phyloP scores from a whole-genome alignment of 2,113 vertebrate species.

The Pluvialis apricaria region DNA sequence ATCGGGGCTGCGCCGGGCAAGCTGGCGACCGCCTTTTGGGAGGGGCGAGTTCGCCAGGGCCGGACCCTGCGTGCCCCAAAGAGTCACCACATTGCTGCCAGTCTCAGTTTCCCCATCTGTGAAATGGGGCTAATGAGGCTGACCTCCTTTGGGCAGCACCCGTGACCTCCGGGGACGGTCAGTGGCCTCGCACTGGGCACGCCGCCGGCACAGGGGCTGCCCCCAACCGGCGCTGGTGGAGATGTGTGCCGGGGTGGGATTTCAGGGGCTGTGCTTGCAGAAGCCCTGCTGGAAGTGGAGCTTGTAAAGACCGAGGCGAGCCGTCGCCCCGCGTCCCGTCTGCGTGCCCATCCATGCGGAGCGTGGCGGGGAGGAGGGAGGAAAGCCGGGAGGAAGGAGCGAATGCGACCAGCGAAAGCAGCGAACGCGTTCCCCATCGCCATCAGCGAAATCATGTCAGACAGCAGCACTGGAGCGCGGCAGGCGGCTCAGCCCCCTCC shows the following conservation, averaged over 20 bases:
- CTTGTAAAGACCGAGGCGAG: neutral
- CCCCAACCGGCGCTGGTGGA: fast-evolving
- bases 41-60: neutral
- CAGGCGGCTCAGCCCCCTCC: neutral
- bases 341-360: neutral
- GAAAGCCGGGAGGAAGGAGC: neutral
- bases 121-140: conserved; percentile 20
- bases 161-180: neutral
- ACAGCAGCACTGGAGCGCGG: conserved; percentile 7
- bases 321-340: conserved; percentile 5
- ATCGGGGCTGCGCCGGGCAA: fast-evolving
- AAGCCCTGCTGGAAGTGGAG: neutral
- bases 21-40: neutral
- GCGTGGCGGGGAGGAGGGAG: neutral
- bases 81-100: neutral
- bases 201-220: neutral
- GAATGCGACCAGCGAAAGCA: neutral
- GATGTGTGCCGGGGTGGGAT: neutral
- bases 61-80: neutral
- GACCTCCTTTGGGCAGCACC: neutral
- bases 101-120: conserved; percentile 40
- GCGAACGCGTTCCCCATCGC: neutral
- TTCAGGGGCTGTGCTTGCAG: neutral
- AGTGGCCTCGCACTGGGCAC: fast-evolving
- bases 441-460: conserved; percentile 1